phyloP scores from a whole-genome alignment of 2,113 vertebrate genomes.

The Labeo catla region DNA sequence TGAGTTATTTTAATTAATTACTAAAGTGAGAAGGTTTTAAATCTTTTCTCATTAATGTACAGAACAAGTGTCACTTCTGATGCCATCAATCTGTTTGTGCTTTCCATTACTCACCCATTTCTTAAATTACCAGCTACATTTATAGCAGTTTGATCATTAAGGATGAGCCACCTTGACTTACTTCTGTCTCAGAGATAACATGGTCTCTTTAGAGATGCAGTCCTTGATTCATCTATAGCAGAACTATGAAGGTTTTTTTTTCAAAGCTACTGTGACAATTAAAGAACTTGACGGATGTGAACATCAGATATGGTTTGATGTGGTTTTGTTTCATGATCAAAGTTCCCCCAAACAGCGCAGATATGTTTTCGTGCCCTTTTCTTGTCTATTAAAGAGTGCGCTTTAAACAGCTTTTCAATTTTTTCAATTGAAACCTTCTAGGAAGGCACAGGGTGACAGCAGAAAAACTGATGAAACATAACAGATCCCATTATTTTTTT shows the following conservation, averaged over 20 bases:
- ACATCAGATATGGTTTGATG: slow-evolving; percentile 23
- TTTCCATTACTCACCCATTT: not conserved
- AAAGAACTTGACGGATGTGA: slow-evolving; percentile 15
- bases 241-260: not conserved
- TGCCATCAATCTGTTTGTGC: not conserved
- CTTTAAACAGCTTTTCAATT: slow-evolving; percentile 35
- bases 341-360: not conserved
- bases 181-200: not conserved
- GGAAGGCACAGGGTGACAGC: slow-evolving; percentile 15
- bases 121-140: not conserved
- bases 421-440: slow-evolving; percentile 2
- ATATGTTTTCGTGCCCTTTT: not conserved
- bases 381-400: slow-evolving; percentile 15
- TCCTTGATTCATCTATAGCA: not conserved
- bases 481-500: slow-evolving; percentile 22
- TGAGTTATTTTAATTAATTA: no score
- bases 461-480: slow-evolving; percentile 31
- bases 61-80: not conserved
- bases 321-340: slow-evolving; percentile 19
- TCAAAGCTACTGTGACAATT: not conserved
- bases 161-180: not conserved
- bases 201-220: not conserved
- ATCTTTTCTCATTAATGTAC: not conserved
- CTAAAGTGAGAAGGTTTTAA: not conserved
- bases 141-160: not conserved